Percentiles rank a stretch among this genome's conserved stretches.
These are phyloP conservation scores for Syngnathoides biaculeatus DNA, from an alignment of 2,113 vertebrate species.

Conservation along the genomic window DNA sequence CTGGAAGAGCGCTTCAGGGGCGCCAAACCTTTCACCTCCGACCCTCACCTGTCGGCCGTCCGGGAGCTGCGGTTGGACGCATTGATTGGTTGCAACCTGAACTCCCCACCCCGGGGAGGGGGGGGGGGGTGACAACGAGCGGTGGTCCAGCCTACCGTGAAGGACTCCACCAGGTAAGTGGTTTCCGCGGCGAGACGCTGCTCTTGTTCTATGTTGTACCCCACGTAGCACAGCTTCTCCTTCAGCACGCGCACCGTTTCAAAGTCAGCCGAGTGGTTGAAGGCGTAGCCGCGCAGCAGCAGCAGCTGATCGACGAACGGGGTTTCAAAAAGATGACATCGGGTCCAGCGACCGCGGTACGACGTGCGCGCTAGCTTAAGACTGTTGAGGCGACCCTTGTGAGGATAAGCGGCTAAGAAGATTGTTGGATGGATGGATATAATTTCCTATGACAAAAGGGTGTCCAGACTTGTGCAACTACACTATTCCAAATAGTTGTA, in stretches of 20 bases:
- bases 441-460: too few relatives aligned
- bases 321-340: background rate
- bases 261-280: constrained; percentile 97
- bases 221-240: constrained; percentile 94
- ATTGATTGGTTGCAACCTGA: background rate
- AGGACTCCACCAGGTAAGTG: constrained; percentile 90
- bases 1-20: constrained; percentile 95
- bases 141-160: constrained; percentile 65
- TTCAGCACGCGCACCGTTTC: constrained; percentile 97
- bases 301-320: constrained; percentile 73
- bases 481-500: too few relatives aligned
- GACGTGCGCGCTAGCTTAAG: too few relatives aligned
- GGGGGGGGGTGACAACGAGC: too few relatives aligned
- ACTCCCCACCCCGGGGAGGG: too few relatives aligned
- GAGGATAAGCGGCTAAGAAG: too few relatives aligned
- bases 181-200: constrained; percentile 92
- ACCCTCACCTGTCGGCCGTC: constrained; percentile 95
- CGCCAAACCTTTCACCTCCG: constrained; percentile 93
- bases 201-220: constrained; percentile 96
- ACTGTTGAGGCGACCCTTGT: too few relatives aligned
- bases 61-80: constrained; percentile 78
- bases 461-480: too few relatives aligned
- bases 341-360: background rate
- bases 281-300: constrained; percentile 90
- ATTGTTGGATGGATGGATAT: too few relatives aligned